phyloP scores from a whole-genome alignment of 2,113 vertebrate species.

The Sinocyclocheilus anshuiensis region DNA sequence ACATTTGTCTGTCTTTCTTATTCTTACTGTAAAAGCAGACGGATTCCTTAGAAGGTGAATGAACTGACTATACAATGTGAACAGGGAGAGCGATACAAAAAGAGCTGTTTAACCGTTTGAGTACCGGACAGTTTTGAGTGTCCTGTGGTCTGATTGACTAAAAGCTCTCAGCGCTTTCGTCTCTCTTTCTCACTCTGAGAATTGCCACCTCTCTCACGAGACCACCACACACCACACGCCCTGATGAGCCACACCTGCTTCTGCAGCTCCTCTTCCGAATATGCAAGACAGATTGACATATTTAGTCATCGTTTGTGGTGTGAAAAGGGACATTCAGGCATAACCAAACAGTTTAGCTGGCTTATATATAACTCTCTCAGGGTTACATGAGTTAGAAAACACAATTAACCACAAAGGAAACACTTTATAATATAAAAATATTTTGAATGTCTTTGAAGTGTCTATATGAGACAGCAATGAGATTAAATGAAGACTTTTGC shows the following conservation, averaged over 20 bases:
- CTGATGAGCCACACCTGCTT: conserved; percentile 24
- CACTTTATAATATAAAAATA: neutral
- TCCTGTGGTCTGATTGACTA: conserved; percentile 74
- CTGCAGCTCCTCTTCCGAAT: neutral
- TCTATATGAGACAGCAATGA: neutral
- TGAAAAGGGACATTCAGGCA: conserved; percentile 8
- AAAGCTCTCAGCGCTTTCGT: conserved; percentile 65
- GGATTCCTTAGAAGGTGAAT: conserved; percentile 39
- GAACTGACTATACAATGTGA: conserved; percentile 4
- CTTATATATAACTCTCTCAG: neutral
- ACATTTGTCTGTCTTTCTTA: neutral
- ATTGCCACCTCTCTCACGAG: conserved; percentile 47
- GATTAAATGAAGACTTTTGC: neutral
- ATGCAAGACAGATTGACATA: conserved; percentile 6
- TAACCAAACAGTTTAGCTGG: neutral
- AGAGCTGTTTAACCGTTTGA: conserved; percentile 79
- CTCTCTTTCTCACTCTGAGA: conserved; percentile 57
- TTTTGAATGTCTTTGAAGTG: neutral
- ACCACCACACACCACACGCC: conserved; percentile 25
- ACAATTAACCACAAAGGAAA: conserved; percentile 12
- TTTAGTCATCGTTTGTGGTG: neutral
- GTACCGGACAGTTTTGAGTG: conserved; percentile 71
- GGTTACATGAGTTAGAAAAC: neutral
- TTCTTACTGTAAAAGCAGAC: conserved; percentile 23
- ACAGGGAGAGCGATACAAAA: conserved; percentile 55